phyloP scores from a whole-genome alignment of 2,797 vertebrate species.

The Lepus townsendii region DNA sequence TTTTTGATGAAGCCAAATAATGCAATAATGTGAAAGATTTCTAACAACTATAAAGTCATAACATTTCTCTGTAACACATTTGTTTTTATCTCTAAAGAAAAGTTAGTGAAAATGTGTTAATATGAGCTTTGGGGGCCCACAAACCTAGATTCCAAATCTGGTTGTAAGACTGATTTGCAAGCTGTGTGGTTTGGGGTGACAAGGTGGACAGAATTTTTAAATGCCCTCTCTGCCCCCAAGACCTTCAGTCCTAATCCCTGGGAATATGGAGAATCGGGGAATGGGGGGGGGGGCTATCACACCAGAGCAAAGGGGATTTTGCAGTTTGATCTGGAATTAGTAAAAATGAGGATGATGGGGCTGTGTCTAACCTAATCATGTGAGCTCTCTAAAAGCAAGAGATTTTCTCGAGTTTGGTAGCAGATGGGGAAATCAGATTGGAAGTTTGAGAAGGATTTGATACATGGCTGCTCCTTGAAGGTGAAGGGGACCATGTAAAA shows the following conservation, averaged over 20 bases:
- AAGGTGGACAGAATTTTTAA: background rate
- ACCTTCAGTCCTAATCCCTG: background rate
- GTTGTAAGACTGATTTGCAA: background rate
- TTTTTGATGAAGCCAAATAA: background rate
- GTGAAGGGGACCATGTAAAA: background rate
- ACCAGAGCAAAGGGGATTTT: background rate
- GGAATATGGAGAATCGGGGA: background rate
- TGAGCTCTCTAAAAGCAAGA: background rate
- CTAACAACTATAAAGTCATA: background rate
- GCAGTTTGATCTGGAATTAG: background rate
- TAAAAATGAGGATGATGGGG: background rate
- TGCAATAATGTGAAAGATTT: background rate
- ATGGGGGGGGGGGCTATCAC: background rate
- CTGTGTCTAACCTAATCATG: background rate
- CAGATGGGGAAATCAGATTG: background rate
- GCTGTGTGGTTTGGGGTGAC: background rate
- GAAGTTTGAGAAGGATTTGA: background rate
- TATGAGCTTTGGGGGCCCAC: background rate
- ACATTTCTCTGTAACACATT: background rate
- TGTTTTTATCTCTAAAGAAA: conserved; percentile 2
- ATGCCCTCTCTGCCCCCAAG: background rate
- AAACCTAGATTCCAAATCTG: background rate
- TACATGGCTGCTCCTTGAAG: background rate
- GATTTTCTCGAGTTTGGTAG: background rate
- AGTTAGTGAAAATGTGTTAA: conserved; percentile 5